Base-by-base conservation (phyloP, 2,797 vertebrate species). In the Hypotaenidia philippensis region DNA sequence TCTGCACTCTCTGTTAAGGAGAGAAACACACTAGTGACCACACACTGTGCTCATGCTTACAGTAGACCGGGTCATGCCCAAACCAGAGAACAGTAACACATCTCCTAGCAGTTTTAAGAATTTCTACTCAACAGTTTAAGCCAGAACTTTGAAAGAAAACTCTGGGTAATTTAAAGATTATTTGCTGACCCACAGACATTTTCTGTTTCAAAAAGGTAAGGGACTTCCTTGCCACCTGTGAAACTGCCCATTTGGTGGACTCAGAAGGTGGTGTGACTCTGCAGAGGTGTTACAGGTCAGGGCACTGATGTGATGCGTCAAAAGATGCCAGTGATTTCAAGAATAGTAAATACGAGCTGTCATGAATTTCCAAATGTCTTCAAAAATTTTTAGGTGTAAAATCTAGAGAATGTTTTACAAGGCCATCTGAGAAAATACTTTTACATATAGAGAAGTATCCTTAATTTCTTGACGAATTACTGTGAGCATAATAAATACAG, bases 401-500 rank as follows among this genome's bases (percentile, higher is more conserved):
- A 59, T 45, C 21, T 2, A 47, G 6, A 44, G 13, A 36, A 20
- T 36, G 32, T 74, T 85, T 87, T 59, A 66, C 19, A 50, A 44
- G 29, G 52, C 44, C n/a, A 55, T 31, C 26, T 44, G 29, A 75
- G 31, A 70, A 85, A 61, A 57, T 71, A 79, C 6, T 78, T 22
- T 59, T 31, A 17, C 13, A 82, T 80, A 25, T 11, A 59, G 16
- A 49, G 14, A 49, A 26, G 9, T 55, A 66, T 82, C 22, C 55
- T 78, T 80, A 34, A 87, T 71, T 75, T 84, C 79, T 55, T 65
- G 59, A 87, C 92, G 60, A 90, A 90, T 94, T 92, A 60, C n/a
- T 55, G 26, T 74, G 60, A 93, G 57, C 0, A 0, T 84, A 63
- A 71, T 63, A 89, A 87, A 90, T 66, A 80, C 55, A 90, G 52